Conservation (phyloP, 2,797 vertebrate genomes). For the Mormyrops attenuatus region DNA sequence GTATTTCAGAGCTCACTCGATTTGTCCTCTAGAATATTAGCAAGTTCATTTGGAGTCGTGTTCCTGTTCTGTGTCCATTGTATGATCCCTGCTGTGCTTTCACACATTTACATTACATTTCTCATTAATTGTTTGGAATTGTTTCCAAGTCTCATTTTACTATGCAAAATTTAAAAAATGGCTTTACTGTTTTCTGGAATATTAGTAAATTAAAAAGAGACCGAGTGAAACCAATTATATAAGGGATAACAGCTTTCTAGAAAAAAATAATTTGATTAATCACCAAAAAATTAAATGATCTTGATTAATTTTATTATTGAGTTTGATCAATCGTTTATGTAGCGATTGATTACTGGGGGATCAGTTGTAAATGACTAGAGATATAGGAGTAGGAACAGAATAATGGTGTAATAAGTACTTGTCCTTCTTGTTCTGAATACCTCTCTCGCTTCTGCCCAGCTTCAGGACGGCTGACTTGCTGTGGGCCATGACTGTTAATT, state of each 20-base stretch:
- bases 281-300: not conserved
- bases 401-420: not conserved
- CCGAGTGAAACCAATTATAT: not conserved
- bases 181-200: not conserved
- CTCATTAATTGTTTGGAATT: not conserved
- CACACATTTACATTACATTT: not conserved
- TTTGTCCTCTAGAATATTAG: not conserved
- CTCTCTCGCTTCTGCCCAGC: not conserved
- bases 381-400: not conserved
- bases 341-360: not conserved
- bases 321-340: not conserved
- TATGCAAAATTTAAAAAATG: not conserved
- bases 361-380: not conserved
- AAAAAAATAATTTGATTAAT: not conserved
- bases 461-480: not conserved
- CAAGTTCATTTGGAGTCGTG: not conserved
- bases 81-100: not conserved
- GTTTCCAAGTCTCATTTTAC: not conserved
- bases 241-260: not conserved
- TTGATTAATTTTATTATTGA: not conserved
- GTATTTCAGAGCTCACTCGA: not conserved
- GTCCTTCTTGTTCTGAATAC: not conserved
- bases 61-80: not conserved
- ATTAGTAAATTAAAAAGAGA: not conserved
- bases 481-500: not conserved